Percentiles rank a stretch among this genome's conserved stretches.
Evolutionary conservation across 2,888 invertebrate genomes (phyloP).

Genomic region (Choreutis nemorana): DNA sequence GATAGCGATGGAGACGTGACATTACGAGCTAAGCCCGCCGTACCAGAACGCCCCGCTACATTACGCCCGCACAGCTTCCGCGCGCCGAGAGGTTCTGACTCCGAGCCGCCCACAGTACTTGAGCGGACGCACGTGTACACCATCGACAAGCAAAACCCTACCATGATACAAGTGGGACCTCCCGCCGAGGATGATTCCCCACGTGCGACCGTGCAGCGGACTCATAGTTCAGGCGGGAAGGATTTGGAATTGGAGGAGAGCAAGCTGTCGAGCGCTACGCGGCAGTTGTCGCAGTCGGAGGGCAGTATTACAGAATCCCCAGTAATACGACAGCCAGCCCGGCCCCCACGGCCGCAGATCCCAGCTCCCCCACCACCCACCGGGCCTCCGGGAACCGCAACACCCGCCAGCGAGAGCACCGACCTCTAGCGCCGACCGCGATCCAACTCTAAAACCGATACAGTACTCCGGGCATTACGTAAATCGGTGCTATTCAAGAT

Average conservation of each 20-base stretch:
- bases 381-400: constrained; percentile 22
- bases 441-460: too few relatives aligned
- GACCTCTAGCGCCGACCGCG: constrained; percentile 53
- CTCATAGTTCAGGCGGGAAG: constrained; percentile 52
- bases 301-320: constrained; percentile 68
- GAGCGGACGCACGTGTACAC: constrained; percentile 76
- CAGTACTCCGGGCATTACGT: too few relatives aligned
- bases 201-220: constrained; percentile 47
- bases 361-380: constrained; percentile 25
- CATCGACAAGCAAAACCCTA: constrained; percentile 79
- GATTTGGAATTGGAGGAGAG: constrained; percentile 48
- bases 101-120: constrained; percentile 52
- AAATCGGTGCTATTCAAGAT: too few relatives aligned
- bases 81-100: constrained; percentile 35
- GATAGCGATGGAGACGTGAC: constrained; percentile 47
- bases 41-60: constrained; percentile 81
- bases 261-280: constrained; percentile 38
- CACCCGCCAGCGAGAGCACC: constrained; percentile 25
- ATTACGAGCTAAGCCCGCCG: constrained; percentile 76
- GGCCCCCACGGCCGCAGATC: constrained; percentile 33
- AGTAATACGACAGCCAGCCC: constrained; percentile 30
- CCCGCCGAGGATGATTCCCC: constrained; percentile 24
- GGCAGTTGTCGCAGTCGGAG: constrained; percentile 66
- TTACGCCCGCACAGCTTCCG: constrained; percentile 68
- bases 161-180: constrained; percentile 67